phyloP scores from a whole-genome alignment of 2,113 vertebrate species.

The Todiramphus chloris region DNA sequence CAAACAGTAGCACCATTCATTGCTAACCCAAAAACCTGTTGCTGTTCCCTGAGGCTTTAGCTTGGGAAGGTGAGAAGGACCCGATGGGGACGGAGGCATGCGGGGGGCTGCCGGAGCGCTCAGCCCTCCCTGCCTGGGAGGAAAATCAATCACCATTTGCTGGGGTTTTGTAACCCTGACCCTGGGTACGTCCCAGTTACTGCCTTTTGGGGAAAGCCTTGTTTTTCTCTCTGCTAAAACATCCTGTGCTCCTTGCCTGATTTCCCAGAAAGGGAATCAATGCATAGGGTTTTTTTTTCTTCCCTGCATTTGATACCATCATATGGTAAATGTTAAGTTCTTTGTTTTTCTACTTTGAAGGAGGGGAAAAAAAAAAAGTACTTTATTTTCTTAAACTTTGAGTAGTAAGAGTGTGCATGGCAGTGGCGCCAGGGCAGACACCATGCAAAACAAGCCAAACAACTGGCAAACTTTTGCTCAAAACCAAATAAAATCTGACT shows the following conservation, averaged over 20 bases:
- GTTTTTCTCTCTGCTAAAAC: background rate
- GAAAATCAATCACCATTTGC: background rate
- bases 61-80: background rate
- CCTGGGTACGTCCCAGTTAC: background rate
- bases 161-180: background rate
- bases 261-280: background rate
- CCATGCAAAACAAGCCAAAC: background rate
- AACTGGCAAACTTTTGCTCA: background rate
- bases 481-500: background rate
- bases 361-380: background rate
- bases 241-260: background rate
- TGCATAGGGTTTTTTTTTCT: background rate
- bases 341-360: background rate
- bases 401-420: background rate
- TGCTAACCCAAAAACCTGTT: background rate
- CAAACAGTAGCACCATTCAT: slow-evolving; percentile 10
- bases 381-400: slow-evolving; percentile 26
- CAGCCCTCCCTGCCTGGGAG: background rate
- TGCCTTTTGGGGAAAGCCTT: slow-evolving; percentile 14
- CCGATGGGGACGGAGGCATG: background rate
- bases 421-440: accelerated
- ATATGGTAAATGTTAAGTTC: slow-evolving; percentile 1
- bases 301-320: background rate
- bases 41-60: background rate
- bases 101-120: accelerated